phyloP scores from a whole-genome alignment of 1,140 invertebrate species.

The Macrobrachium nipponense region DNA sequence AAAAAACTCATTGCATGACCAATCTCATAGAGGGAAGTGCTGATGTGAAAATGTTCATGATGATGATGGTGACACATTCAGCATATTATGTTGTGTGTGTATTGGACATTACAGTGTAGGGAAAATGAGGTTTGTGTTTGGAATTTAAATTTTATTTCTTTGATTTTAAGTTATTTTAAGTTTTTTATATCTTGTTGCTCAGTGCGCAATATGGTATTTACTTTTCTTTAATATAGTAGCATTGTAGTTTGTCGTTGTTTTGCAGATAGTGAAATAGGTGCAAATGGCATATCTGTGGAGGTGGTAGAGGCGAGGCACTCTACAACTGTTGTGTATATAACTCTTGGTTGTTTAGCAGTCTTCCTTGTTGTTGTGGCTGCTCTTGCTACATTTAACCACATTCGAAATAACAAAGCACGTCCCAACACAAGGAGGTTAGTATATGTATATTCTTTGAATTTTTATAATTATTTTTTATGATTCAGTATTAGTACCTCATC shows the following conservation, averaged over 20 bases:
- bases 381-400: slow-evolving; percentile 51
- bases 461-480: neutral
- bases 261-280: slow-evolving; percentile 24
- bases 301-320: slow-evolving; percentile 9
- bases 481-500: neutral
- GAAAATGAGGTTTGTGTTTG: no score
- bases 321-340: slow-evolving; percentile 51
- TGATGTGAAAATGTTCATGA: no score
- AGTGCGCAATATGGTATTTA: no score
- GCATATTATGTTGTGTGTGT: no score
- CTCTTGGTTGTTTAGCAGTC: slow-evolving; percentile 42
- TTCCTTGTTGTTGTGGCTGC: slow-evolving; percentile 56
- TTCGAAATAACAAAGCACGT: slow-evolving; percentile 34
- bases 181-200: no score
- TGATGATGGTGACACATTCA: no score
- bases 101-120: no score
- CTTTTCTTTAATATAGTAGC: no score
- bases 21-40: no score
- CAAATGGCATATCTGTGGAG: slow-evolving; percentile 29
- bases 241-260: neutral
- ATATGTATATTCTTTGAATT: neutral
- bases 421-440: slow-evolving; percentile 11
- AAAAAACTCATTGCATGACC: no score
- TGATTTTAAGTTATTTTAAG: no score
- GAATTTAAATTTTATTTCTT: no score